These are phyloP conservation scores for Amblyteles armatorius DNA, from an alignment of 2,888 invertebrate genomes.

Conservation along the genomic window DNA sequence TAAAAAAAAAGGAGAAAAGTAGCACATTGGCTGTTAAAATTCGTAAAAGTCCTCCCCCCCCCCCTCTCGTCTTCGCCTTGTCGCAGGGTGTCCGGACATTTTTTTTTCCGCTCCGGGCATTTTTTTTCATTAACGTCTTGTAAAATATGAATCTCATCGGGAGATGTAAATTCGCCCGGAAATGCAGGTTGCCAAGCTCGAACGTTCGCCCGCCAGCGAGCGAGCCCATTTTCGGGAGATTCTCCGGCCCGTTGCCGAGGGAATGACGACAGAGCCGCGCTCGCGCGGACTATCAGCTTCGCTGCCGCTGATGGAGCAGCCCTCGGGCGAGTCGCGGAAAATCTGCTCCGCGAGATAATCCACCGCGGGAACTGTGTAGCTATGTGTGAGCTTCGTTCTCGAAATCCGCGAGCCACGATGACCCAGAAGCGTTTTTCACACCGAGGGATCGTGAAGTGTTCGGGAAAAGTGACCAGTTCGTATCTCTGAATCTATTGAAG, in stretches of 20 bases:
- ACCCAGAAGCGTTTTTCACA: conserved; percentile 49
- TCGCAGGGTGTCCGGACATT: not conserved
- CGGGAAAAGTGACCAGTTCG: not conserved
- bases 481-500: not conserved
- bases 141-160: conserved; percentile 68
- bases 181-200: conserved; percentile 37
- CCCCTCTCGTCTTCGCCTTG: not conserved
- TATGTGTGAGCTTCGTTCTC: conserved; percentile 23
- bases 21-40: conserved; percentile 61
- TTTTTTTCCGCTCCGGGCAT: conserved; percentile 58
- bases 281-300: conserved; percentile 39
- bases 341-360: conserved; percentile 63
- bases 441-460: not conserved
- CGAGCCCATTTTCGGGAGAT: conserved; percentile 53
- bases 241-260: conserved; percentile 53
- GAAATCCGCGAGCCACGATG: conserved; percentile 22
- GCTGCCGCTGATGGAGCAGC: conserved; percentile 34
- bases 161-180: conserved; percentile 52
- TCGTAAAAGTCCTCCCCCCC: conserved; percentile 34
- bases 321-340: conserved; percentile 61
- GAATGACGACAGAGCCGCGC: conserved; percentile 53
- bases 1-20: conserved; percentile 12
- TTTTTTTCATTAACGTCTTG: conserved; percentile 68
- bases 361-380: conserved; percentile 34
- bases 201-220: conserved; percentile 38